Evolutionary conservation across 2,888 invertebrate species (phyloP), one percentile per base, ranked within the genome.

Genomic region (Odontomyia ornata): DNA sequence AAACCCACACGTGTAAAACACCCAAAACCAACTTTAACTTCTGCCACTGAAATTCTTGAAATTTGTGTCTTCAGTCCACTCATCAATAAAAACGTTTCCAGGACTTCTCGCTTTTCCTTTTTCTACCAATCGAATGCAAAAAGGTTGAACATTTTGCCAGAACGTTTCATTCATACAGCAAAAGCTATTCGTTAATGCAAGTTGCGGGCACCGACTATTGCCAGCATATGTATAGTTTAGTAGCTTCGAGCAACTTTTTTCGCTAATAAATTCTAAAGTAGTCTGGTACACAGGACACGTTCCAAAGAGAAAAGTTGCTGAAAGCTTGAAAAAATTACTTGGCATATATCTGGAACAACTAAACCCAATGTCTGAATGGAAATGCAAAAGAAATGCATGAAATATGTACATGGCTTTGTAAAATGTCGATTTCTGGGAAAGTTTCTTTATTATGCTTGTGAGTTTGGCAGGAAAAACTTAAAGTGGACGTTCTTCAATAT

Each of bases 381-480:
- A 25, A 60, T 60, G 23, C 57, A 60, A 60, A 60, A 60, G 25
- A 60, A 60, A 60, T 60, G 11, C 23, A 60, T 60, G 25, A 60
- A 60, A 60, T 60, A 60, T 60, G 57, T 25, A 60, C 36, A 36
- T 36, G 9, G 25, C 18, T 5, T 23, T 13, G 25, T 60, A 23
- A 60, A 60, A 60, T 60, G 57, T 60, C 57, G 57, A 60, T 60
- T 23, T 60, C 23, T 4, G 5, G 25, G 57, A 60, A 4, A 15
- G 7, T 52, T 52, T 52, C 13, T 52, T 9, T 13, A 43, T n/a
- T 36, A 36, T 36, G 36, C 9, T 3, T 36, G 9, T 5, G 36
- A 3, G 36, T 36, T 36, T 36, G 36, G 36, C 36, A 36, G 36
- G 36, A 36, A 36, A 36, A 36, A 36, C 36, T 36, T 36, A 36